Evolutionary conservation across 2,113 vertebrate genomes (phyloP), one percentile per base, ranked within the genome.

Genomic region (Vombatus ursinus): DNA sequence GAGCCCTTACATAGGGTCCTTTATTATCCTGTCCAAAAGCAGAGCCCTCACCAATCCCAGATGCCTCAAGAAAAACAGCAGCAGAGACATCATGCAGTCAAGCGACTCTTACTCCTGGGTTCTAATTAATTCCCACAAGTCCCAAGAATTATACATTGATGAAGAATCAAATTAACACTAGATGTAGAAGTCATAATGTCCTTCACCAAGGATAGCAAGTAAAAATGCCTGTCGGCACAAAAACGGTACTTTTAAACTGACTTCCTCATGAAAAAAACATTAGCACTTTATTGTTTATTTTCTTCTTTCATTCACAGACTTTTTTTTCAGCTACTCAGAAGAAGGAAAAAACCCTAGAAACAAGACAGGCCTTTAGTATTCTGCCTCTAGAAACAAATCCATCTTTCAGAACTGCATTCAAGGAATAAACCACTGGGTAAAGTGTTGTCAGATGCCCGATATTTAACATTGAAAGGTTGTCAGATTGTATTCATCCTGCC

Each of bases 271-370:
- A 96, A 93, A 96, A 95, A 98, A 97, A 94, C 50, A 92, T 97
- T 97, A 96, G 84, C 24, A 68, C 68, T 97, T 97, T 97, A 91
- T 90, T 22, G 92, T 48, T 96, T 96, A 91, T 98, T 98, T 96
- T 95, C 94, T 97, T 96, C 89, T 95, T 96, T 94, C 95, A 98
- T 93, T 97, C 97, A 97, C 1, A 0, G 93, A 91, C 52, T 95
- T 97, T 97, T 96, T 98, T 97, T 98, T 97, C 92, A 97, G 96
- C 96, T 97, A 37, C 91, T 97, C 52, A 96, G 52, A 53, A 31
- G 31, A 68, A n/a, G n/a, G n/a, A 68, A 68, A 1, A 93, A 94
- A 96, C 95, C 93, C 24, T 1, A 25, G 84, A 94, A 89, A 10
- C 96, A 96, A 96, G 61, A 24, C 31, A 95, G 92, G 37, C 84